Evolutionary conservation across 2,797 vertebrate genomes (phyloP).

Genomic region (Apodemus agrarius): DNA sequence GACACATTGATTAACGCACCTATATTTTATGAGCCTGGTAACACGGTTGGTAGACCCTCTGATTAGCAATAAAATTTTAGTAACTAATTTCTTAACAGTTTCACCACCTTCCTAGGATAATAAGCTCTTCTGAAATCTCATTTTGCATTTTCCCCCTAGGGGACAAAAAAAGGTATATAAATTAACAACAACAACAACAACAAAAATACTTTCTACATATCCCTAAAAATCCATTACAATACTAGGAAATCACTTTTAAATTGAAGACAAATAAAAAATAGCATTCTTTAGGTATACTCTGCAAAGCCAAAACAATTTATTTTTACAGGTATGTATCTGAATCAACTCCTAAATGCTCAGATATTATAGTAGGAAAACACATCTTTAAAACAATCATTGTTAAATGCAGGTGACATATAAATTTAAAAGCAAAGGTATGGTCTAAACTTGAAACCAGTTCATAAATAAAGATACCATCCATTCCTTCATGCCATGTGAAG

Average conservation of each 20-base stretch:
- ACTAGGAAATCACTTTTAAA: neutral
- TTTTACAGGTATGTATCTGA: neutral
- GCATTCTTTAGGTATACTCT: neutral
- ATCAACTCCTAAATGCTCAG: neutral
- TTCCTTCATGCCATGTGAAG: neutral
- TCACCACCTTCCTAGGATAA: conserved; percentile 3
- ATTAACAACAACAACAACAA: neutral
- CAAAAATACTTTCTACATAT: neutral
- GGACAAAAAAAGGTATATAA: neutral
- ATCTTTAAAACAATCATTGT: neutral
- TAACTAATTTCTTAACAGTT: neutral
- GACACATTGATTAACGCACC: conserved; percentile 30
- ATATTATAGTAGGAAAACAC: neutral
- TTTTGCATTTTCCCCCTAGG: neutral
- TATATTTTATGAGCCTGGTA: neutral
- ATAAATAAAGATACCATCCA: conserved; percentile 2
- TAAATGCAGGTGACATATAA: conserved; percentile 10
- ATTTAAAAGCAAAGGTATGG: neutral
- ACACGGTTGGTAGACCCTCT: neutral
- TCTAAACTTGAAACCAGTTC: neutral
- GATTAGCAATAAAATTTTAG: conserved; percentile 37
- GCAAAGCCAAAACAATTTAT: conserved; percentile 5
- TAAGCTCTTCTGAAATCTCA: neutral
- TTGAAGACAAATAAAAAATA: neutral
- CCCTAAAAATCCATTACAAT: neutral